Base-by-base conservation (phyloP, 2,113 vertebrate genomes). In the Actenoides hombroni region DNA sequence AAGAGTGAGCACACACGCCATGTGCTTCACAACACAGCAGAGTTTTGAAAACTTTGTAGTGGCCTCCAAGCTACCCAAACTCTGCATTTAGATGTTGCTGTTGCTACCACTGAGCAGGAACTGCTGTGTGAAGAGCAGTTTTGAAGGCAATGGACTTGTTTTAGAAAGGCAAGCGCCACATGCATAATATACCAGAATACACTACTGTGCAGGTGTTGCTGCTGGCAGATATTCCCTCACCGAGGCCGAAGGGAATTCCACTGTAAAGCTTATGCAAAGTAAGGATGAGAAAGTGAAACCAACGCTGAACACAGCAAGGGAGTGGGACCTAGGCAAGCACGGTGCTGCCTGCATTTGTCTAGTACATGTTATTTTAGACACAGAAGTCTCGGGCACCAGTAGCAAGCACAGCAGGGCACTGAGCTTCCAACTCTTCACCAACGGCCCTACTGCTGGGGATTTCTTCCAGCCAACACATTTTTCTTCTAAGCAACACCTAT, bases 1-100 rank as follows among this genome's bases (percentile, higher is more conserved):
- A 17, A 37, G 31, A 67, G 60, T 1, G 2, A 89, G 33, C 19
- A 16, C 4, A 1, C 1, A 1, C 5, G 5, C 35, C 61, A 20
- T 1, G 0, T 26, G 35, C 78, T 63, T 8, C 46, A 29, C 31
- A 54, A 48, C 2, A 18, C 16, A 25, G 33, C 54, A 46, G 54
- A 46, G 54, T n/a, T 74, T 2, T 64, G 71, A 56, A 39, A 68
- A 26, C 53, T 20, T 14, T 37, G 51, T 25, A 14, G 9, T 1
- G 14, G 37, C 21, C 80, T 65, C 60, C 40, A 67, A 12, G 78
- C 29, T 18, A 51, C 21, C n/a, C 14, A 15, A 64, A 28, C 33
- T 71, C 64, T 11, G 8, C 12, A 33, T 17, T 67, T 53, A 42
- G 61, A 54, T 53, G 59, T 33, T 75, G 67, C 59, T 57, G 59